phyloP scores from a whole-genome alignment of 1,140 invertebrate genomes.

The Saccostrea glomerata region DNA sequence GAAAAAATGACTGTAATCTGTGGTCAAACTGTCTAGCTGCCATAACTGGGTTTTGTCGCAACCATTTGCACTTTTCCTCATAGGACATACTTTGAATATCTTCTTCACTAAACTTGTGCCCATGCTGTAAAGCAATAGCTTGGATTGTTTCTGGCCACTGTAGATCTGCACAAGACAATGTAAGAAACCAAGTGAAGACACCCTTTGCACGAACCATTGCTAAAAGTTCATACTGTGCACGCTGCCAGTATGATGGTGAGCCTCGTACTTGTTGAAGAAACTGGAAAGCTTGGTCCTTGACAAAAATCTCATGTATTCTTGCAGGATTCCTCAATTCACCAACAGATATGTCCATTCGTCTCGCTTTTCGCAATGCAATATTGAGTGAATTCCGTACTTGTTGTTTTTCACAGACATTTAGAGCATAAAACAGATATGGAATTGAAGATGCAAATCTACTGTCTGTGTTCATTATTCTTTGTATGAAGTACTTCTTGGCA shows the following conservation, averaged over 20 bases:
- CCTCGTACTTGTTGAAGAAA: constrained; percentile 55
- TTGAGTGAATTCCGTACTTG: too few relatives aligned
- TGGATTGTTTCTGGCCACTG: constrained; percentile 56
- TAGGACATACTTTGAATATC: constrained; percentile 49
- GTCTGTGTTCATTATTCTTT: too few relatives aligned
- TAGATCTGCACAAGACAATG: constrained; percentile 58
- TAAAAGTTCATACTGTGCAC: constrained; percentile 54
- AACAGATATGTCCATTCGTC: too few relatives aligned
- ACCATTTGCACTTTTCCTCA: constrained; percentile 50
- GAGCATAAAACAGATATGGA: too few relatives aligned
- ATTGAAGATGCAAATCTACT: too few relatives aligned
- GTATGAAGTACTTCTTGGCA: too few relatives aligned
- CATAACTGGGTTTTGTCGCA: constrained; percentile 55
- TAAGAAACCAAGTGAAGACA: constrained; percentile 60
- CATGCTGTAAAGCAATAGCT: constrained; percentile 50
- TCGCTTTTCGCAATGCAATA: too few relatives aligned
- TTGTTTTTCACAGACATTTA: too few relatives aligned
- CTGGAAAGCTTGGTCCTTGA: too few relatives aligned
- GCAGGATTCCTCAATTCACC: too few relatives aligned
- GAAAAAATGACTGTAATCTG: constrained; percentile 51
- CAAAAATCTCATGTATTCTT: too few relatives aligned
- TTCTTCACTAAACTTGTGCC: constrained; percentile 23
- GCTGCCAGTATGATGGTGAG: constrained; percentile 59
- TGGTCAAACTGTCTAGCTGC: constrained; percentile 56
- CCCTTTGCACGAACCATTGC: constrained; percentile 56